Conservation (phyloP, 2,797 vertebrate genomes). For the Aeoliscus strigatus region DNA sequence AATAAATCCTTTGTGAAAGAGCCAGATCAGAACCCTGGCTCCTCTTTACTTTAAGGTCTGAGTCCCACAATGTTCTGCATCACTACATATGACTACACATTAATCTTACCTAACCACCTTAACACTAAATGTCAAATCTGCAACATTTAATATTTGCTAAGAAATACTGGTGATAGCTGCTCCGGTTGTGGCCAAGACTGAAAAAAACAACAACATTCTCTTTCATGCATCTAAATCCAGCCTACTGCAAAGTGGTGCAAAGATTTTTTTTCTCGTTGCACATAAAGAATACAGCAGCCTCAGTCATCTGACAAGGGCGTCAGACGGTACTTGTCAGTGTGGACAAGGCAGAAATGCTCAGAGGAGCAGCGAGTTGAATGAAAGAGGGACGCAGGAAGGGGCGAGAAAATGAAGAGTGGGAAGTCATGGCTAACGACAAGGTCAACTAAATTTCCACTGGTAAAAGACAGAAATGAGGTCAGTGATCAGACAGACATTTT, state of each 20-base stretch:
- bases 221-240: conserved; percentile 21
- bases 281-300: conserved; percentile 28
- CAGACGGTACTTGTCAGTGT: conserved; percentile 24
- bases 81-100: conserved; percentile 37
- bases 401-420: too few relatives aligned
- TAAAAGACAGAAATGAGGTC: conserved; percentile 21
- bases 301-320: conserved; percentile 36
- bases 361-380: conserved; percentile 32
- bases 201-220: conserved; percentile 14
- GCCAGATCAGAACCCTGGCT: conserved; percentile 28
- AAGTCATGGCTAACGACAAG: conserved; percentile 20
- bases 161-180: conserved; percentile 12
- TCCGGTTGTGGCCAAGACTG: conserved; percentile 49
- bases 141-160: conserved; percentile 49
- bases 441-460: conserved; percentile 28
- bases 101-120: conserved; percentile 29
- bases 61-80: conserved; percentile 36
- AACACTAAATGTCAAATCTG: conserved; percentile 29
- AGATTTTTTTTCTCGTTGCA: conserved; percentile 8
- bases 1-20: conserved; percentile 50
- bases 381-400: conserved; percentile 1
- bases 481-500: conserved; percentile 18
- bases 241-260: conserved; percentile 21
- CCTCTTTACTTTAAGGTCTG: too few relatives aligned
- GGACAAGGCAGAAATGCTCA: conserved; percentile 52